These are phyloP conservation scores for Entomobrya multifasciata DNA, from an alignment of 2,888 invertebrate species.

Conservation along the genomic window DNA sequence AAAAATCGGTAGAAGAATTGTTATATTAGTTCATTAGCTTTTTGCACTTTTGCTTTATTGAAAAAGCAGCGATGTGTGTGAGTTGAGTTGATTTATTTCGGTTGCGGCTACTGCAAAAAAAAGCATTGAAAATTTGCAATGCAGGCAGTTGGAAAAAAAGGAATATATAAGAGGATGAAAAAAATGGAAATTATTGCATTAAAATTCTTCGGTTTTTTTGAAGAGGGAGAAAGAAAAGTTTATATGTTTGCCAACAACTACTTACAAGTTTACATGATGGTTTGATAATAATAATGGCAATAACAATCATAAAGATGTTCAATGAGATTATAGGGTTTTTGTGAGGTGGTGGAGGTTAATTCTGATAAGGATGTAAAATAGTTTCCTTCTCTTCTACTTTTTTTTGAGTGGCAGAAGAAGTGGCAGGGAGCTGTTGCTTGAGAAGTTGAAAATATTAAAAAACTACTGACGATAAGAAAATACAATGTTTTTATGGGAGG, in stretches of 20 bases:
- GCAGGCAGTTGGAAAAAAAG: too few relatives aligned
- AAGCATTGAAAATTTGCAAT: too few relatives aligned
- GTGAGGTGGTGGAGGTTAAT: slow-evolving; percentile 29
- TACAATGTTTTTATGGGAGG: slow-evolving; percentile 36
- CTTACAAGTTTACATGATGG: slow-evolving; percentile 6
- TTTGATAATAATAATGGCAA: slow-evolving; percentile 34
- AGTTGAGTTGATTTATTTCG: too few relatives aligned
- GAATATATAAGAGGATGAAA: too few relatives aligned
- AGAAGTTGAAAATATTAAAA: not conserved
- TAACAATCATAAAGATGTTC: slow-evolving; percentile 42
- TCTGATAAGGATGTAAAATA: slow-evolving; percentile 35
- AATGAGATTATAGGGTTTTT: slow-evolving; percentile 9
- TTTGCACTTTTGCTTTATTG: slow-evolving; percentile 32
- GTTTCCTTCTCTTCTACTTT: too few relatives aligned
- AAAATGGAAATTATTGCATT: slow-evolving; percentile 13
- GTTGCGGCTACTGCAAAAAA: too few relatives aligned
- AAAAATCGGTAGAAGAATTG: slow-evolving; percentile 29
- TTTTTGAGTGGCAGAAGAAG: slow-evolving; percentile 45
- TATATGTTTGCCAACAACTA: slow-evolving; percentile 18
- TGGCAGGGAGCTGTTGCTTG: not conserved
- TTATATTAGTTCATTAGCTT: slow-evolving; percentile 45
- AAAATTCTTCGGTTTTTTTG: not conserved
- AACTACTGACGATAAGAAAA: not conserved
- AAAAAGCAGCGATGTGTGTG: too few relatives aligned
- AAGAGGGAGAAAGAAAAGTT: not conserved